Conservation (phyloP, 1,140 invertebrate species). For the Diabrotica virgifera region DNA sequence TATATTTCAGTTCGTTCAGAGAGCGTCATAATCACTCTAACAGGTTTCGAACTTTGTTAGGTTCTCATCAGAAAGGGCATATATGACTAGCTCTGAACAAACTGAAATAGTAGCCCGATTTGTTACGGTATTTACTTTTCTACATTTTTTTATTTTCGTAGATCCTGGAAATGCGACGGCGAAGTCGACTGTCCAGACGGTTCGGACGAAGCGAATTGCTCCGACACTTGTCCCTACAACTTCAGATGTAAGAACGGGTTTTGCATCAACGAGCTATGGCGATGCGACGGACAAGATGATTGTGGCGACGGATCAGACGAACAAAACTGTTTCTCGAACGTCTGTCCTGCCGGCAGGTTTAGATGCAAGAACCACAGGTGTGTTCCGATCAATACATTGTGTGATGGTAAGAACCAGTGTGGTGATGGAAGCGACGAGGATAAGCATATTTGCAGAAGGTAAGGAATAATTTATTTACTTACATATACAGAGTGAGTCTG, state of each 20-base stretch:
- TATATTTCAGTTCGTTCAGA: no score
- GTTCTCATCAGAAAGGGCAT: no score
- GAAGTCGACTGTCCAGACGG: constrained; percentile 61
- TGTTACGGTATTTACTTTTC: background rate
- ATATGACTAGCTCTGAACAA: no score
- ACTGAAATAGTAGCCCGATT: no score
- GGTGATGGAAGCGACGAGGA: constrained; percentile 74
- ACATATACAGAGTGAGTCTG: no score
- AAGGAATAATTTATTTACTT: no score
- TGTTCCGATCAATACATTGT: constrained; percentile 61
- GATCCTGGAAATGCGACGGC: constrained; percentile 61
- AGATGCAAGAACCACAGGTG: constrained; percentile 70
- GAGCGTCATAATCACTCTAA: no score
- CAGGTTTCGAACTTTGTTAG: no score
- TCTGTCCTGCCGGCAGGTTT: constrained; percentile 39
- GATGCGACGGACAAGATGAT: constrained; percentile 65
- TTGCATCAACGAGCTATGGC: constrained; percentile 60
- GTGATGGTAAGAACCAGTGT: constrained; percentile 71
- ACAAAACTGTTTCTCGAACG: constrained; percentile 46
- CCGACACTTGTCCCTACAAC: constrained; percentile 46
- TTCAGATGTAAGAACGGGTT: constrained; percentile 54
- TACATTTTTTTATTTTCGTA: constrained; percentile 22
- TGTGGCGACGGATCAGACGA: constrained; percentile 64
- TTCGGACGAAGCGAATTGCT: constrained; percentile 60
- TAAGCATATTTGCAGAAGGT: constrained; percentile 55